These are phyloP conservation scores for Schizothorax lantsangensis DNA, from an alignment of 2,797 vertebrate genomes.

Conservation along the genomic window DNA sequence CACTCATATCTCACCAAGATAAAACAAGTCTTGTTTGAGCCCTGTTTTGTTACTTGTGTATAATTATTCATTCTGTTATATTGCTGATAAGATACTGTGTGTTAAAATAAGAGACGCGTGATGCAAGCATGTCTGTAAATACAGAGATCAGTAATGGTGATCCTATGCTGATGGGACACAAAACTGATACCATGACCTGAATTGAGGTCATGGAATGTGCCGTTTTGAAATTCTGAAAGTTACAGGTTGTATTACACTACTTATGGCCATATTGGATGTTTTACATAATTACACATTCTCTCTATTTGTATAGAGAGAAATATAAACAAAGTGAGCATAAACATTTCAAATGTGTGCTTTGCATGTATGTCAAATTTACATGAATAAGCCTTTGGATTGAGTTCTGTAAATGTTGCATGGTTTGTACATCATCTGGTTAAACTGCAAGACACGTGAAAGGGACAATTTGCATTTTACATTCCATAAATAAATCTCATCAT, in stretches of 20 bases:
- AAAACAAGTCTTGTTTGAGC: neutral
- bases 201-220: neutral
- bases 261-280: neutral
- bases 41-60: conserved; percentile 5
- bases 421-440: conserved; percentile 1
- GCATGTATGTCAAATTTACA: conserved; percentile 14
- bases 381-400: neutral
- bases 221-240: conserved; percentile 6
- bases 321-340: neutral
- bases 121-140: conserved; percentile 1
- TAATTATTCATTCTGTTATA: neutral
- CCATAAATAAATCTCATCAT: conserved; percentile 19
- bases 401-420: conserved; percentile 10
- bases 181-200: neutral
- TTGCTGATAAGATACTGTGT: neutral
- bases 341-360: neutral
- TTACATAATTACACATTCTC: neutral
- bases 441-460: neutral
- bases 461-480: neutral
- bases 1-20: neutral
- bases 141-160: neutral
- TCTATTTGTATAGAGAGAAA: neutral
- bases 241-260: neutral
- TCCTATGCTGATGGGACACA: neutral
- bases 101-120: neutral